Conservation (phyloP, 2,797 vertebrate species). For the Oceanodroma leucorhoa region DNA sequence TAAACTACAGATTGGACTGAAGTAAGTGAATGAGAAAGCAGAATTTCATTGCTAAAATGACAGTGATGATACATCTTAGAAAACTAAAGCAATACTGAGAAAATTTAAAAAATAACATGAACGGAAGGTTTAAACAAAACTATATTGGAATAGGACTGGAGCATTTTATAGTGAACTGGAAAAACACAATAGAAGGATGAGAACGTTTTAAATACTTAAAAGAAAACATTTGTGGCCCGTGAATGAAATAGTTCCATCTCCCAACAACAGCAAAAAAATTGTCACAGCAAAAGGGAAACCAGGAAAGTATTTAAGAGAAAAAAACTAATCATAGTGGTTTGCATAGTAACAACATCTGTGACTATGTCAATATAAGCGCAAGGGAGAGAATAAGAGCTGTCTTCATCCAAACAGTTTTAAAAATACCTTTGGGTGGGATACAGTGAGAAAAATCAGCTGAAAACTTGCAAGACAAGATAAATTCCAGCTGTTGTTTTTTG, state of each 20-base stretch:
- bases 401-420: neutral
- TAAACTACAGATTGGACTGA: neutral
- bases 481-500: neutral
- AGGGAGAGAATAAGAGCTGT: neutral
- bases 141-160: neutral
- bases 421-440: slow-evolving; percentile 11
- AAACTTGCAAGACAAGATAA: neutral
- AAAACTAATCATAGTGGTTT: neutral
- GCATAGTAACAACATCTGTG: neutral
- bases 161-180: neutral
- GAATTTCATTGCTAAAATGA: neutral
- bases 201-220: neutral
- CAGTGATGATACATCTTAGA: neutral
- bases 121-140: neutral
- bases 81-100: neutral
- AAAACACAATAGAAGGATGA: neutral
- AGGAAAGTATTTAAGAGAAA: neutral
- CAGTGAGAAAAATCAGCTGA: neutral
- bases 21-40: neutral
- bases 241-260: slow-evolving; percentile 25
- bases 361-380: neutral
- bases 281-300: slow-evolving; percentile 11
- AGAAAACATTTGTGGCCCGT: slow-evolving; percentile 19
- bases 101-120: neutral
- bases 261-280: neutral